Base-by-base conservation (phyloP, 1,140 invertebrate species). In the Drosophila subobscura region DNA sequence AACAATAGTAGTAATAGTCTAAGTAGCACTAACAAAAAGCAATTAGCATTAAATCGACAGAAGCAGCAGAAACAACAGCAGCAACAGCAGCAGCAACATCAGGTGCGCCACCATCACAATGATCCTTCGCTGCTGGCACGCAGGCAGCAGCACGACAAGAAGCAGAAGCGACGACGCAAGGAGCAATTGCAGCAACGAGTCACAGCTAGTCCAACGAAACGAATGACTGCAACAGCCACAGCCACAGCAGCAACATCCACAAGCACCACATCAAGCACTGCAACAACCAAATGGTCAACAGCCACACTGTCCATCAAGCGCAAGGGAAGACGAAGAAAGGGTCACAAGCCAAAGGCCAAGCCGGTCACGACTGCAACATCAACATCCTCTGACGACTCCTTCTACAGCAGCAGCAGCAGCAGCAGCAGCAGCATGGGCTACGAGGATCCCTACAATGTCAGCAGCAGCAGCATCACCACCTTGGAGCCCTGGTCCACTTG, bases 81-180 rank as follows among this genome's bases (percentile, higher is more conserved):
- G 49, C 57, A 81, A 37, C 66, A 73, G 52, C 61, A 72, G 40
- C 66, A 77, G 54, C 80, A 90, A 37, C 89, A 91, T 81, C 83
- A 81, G 57, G 90, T 91, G 65, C 81, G 90, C 55, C 90, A 91
- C 77, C 90, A 91, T 79, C 90, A 91, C 58, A 85, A 91, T 77
- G 79, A 89, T 85, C 85, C 89, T 20, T 73, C 76, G 59, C 65
- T 73, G 66, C 66, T 89, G 65, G 77, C 74, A 45, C 77, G 85
- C 40, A 74, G 89, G 41, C 72, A 91, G 56, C 85, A 91, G 45
- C 80, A 86, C 42, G 79, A 84, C 44, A 83, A 78, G 53, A 84
- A 86, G 60, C 77, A 84, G 53, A 86, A 86, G 74, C 77, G 79
- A 53, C 79, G 77, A 55, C 79, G 77, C 73, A 84, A 74, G 65